Evolutionary conservation across 2,888 invertebrate genomes (phyloP).

Genomic region (Schizotus pectinicornis): DNA sequence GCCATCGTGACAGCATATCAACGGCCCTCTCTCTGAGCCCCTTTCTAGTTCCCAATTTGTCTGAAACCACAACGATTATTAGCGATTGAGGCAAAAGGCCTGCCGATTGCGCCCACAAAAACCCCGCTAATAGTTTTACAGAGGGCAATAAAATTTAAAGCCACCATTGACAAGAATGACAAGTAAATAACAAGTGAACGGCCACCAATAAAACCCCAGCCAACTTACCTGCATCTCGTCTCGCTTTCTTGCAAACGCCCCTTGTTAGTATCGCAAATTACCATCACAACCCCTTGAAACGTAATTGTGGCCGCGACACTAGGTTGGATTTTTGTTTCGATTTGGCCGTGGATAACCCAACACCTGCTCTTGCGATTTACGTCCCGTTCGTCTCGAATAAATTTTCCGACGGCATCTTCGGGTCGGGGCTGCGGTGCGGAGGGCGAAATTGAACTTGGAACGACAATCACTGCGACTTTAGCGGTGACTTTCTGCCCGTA

Average conservation of each 20-base stretch:
- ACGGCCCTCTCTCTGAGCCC: conserved; percentile 64
- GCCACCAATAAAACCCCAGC: conserved; percentile 32
- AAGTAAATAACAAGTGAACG: conserved; percentile 33
- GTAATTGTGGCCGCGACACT: conserved; percentile 5
- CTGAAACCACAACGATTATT: conserved; percentile 45
- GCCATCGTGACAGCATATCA: conserved; percentile 78
- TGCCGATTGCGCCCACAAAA: neutral
- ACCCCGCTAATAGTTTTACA: conserved; percentile 38
- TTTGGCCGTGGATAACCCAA: conserved; percentile 48
- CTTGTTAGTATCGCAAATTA: conserved; percentile 51
- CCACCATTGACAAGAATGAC: conserved; percentile 30
- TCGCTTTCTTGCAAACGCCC: conserved; percentile 47
- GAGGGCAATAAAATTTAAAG: conserved; percentile 46
- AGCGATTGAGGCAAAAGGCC: conserved; percentile 6
- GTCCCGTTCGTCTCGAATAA: conserved; percentile 37
- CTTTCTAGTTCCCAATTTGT: conserved; percentile 53
- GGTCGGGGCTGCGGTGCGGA: neutral
- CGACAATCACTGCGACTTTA: conserved; percentile 27
- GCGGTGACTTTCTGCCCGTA: conserved; percentile 50
- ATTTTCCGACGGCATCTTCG: conserved; percentile 23
- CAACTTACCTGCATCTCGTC: conserved; percentile 60
- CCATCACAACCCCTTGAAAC: conserved; percentile 56
- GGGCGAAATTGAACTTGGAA: neutral
- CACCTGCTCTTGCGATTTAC: conserved; percentile 56
- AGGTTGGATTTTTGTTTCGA: conserved; percentile 23